phyloP scores from a whole-genome alignment of 1,140 invertebrate genomes.

The Hypsibius dujardini region DNA sequence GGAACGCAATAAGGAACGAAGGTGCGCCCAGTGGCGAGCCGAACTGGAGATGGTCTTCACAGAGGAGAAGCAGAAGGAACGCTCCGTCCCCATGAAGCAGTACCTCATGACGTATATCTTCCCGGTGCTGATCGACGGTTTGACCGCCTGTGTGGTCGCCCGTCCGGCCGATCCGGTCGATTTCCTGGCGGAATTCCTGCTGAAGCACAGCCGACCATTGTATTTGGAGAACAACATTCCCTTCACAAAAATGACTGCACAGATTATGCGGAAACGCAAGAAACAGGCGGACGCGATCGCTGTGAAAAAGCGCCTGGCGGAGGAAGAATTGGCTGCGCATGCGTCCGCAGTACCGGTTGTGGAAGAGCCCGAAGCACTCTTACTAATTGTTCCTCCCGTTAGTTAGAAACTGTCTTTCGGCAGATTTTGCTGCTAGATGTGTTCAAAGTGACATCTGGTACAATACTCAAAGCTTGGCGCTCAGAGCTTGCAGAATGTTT shows the following conservation, averaged over 20 bases:
- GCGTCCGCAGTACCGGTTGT: too few relatives aligned
- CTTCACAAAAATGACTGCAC: not conserved
- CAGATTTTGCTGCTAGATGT: too few relatives aligned
- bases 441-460: too few relatives aligned
- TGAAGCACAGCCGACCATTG: not conserved
- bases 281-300: not conserved
- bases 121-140: not conserved
- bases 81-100: not conserved
- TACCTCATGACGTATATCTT: not conserved
- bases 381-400: too few relatives aligned
- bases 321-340: too few relatives aligned
- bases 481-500: too few relatives aligned
- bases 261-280: not conserved
- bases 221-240: not conserved
- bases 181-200: conserved; percentile 3
- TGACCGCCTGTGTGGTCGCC: not conserved
- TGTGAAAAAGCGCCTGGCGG: too few relatives aligned
- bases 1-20: not conserved
- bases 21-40: not conserved
- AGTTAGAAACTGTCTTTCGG: too few relatives aligned
- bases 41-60: not conserved
- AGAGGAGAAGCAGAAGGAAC: not conserved
- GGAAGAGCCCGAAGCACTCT: too few relatives aligned
- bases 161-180: not conserved
- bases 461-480: too few relatives aligned